phyloP scores from a whole-genome alignment of 2,113 vertebrate genomes.

The Crotalus viridis region DNA sequence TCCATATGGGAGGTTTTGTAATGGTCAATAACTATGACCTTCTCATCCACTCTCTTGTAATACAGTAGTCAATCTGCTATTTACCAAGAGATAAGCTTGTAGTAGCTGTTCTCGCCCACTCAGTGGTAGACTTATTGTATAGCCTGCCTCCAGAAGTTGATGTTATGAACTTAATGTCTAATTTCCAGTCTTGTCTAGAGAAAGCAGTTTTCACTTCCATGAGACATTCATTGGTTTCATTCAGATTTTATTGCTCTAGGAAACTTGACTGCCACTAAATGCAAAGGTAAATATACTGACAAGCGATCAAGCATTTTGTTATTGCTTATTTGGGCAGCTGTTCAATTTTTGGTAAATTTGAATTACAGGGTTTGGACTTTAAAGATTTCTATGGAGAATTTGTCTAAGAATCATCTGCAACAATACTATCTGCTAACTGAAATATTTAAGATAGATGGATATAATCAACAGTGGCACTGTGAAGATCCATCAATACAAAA shows the following conservation, averaged over 20 bases:
- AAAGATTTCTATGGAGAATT: not conserved
- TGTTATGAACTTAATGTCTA: not conserved
- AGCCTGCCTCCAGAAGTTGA: not conserved
- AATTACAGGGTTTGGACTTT: not conserved
- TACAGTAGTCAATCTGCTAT: not conserved
- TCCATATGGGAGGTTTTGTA: not conserved
- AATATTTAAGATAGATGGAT: not conserved
- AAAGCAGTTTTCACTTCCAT: not conserved
- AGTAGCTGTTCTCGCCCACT: not conserved
- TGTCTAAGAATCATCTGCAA: not conserved
- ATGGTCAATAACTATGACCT: not conserved
- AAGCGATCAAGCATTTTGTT: not conserved
- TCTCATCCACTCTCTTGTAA: not conserved
- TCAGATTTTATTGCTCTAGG: not conserved
- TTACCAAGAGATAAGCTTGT: not conserved
- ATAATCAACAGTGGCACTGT: not conserved
- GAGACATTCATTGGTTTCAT: not conserved
- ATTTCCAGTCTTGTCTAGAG: not conserved
- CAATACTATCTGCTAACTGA: not conserved
- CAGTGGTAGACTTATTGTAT: too few relatives aligned
- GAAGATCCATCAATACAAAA: not conserved
- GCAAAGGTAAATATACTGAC: not conserved
- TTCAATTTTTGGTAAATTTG: not conserved
- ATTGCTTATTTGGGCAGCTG: not conserved
- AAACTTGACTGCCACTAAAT: not conserved